Percentiles rank a stretch among this genome's conserved stretches.
Conservation (phyloP, 2,888 invertebrate genomes). For the Timema cristinae region DNA sequence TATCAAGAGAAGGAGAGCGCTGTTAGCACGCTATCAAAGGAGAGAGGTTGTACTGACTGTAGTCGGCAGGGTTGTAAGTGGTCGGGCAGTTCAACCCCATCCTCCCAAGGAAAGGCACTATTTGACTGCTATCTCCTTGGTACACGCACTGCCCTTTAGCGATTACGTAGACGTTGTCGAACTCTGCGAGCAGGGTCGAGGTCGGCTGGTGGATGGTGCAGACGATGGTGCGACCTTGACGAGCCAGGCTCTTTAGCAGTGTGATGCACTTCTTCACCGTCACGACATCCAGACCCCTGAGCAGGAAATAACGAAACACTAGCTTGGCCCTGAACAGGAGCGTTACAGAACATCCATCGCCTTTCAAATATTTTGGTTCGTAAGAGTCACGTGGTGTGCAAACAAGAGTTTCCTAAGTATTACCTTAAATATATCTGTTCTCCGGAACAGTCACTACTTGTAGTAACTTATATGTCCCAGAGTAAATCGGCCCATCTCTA, state of each 20-base stretch:
- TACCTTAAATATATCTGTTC: too few species aligned
- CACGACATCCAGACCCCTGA: conserved; percentile 82
- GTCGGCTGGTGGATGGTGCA: conserved; percentile 95
- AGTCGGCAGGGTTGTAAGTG: conserved; percentile 95
- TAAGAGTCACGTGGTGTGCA: too few species aligned
- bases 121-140: conserved; percentile 65
- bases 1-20: too few species aligned
- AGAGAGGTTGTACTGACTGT: conserved; percentile 60
- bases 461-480: too few species aligned
- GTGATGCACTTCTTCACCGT: conserved; percentile 81
- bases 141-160: conserved; percentile 81
- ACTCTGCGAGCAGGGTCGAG: conserved; percentile 87
- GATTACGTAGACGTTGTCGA: conserved; percentile 83
- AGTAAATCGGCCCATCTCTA: too few species aligned
- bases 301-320: too few species aligned
- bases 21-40: background rate
- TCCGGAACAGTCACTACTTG: too few species aligned
- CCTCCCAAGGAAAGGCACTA: conserved; percentile 73
- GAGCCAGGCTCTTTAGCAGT: conserved; percentile 72
- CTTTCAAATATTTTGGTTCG: too few species aligned
- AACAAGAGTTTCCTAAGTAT: too few species aligned
- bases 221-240: conserved; percentile 79
- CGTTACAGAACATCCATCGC: too few species aligned
- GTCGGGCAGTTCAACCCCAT: conserved; percentile 79
- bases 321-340: too few species aligned